phyloP scores from a whole-genome alignment of 2,797 vertebrate genomes.

The Sebastes aleutianus region DNA sequence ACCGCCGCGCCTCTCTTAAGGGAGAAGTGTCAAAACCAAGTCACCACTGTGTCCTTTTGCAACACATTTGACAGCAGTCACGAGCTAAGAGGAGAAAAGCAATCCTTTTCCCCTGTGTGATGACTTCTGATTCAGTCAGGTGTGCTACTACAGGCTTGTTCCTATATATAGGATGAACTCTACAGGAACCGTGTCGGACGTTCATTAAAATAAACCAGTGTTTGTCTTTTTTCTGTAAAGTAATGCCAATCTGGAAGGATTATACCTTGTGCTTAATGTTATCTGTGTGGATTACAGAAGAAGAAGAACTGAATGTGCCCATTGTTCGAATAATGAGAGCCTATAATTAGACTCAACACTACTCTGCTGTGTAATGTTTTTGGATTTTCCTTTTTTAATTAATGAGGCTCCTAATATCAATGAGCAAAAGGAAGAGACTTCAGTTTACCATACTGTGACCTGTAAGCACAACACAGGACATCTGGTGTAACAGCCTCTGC shows the following conservation, averaged over 20 bases:
- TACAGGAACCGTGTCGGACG: not conserved
- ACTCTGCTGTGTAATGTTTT: conserved; percentile 28
- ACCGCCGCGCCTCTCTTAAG: conserved; percentile 68
- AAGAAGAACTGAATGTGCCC: conserved; percentile 31
- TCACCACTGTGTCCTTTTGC: conserved; percentile 25
- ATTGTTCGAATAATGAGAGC: conserved; percentile 27
- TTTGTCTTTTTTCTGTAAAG: conserved; percentile 36
- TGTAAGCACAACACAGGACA: not conserved
- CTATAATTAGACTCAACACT: conserved; percentile 49
- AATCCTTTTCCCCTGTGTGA: not conserved
- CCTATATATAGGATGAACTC: not conserved
- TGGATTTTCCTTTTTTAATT: not conserved
- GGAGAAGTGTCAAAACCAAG: conserved; percentile 68
- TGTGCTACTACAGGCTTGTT: conserved; percentile 10
- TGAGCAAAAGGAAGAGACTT: not conserved
- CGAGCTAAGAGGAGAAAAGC: conserved; percentile 29
- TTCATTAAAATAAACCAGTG: conserved; percentile 24
- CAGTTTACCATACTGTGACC: not conserved
- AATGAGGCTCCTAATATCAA: conserved; percentile 14
- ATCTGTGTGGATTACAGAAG: conserved; percentile 58
- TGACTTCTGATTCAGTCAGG: conserved; percentile 31
- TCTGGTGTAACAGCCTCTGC: not conserved
- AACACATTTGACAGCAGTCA: conserved; percentile 48
- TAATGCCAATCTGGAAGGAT: conserved; percentile 49
- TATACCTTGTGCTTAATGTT: conserved; percentile 43